Evolutionary conservation across 1,140 invertebrate species (phyloP), one percentile per base, ranked within the genome.

Genomic region (Riptortus pedestris): DNA sequence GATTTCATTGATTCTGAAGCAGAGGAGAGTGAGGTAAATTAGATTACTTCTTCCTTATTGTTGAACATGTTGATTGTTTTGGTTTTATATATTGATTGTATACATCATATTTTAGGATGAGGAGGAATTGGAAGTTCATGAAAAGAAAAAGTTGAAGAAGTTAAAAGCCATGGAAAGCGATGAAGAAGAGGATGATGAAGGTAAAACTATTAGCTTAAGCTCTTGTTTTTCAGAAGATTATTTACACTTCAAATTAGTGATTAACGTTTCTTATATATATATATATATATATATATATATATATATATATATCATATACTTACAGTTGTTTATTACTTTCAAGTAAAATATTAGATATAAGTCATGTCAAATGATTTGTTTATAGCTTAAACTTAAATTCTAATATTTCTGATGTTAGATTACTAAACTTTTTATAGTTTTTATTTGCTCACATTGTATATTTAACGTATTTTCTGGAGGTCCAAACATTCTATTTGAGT

Each of bases 1-100:
- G 85, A 89, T 73, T 91, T 90, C 74, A 73, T 91, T 57, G 86
- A 90, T 67, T 87, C 85, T 0, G 88, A 91, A 74, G 88, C 88
- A 2, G 87, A 89, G 71, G 87, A 90, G 74, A 88, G 84, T 73
- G 87, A 87, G 80, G 87, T 86, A 78, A 80, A 76, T 79, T 68
- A 51, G 28, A 65, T 29, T 60, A 57, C 65, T 72, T 69, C 18
- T 22, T 0, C 1, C 11, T 31, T 2, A 2, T 3, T 31, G n/a
- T 18, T 28, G n/a, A 31, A 60, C n/a, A 12, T 60, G 18, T 43
- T 60, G 26, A 16, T 18, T n/a, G 12, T 26, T 7, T 20, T 20
- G 7, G 2, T 26, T 24, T 26, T 55, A 28, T 31, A 27, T n/a
- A 33, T 27, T 16, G 18, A 2, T 60, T 28, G 18, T 27, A 43